These are phyloP conservation scores for Cepphus grylle DNA, from an alignment of 2,113 vertebrate species.

Conservation along the genomic window DNA sequence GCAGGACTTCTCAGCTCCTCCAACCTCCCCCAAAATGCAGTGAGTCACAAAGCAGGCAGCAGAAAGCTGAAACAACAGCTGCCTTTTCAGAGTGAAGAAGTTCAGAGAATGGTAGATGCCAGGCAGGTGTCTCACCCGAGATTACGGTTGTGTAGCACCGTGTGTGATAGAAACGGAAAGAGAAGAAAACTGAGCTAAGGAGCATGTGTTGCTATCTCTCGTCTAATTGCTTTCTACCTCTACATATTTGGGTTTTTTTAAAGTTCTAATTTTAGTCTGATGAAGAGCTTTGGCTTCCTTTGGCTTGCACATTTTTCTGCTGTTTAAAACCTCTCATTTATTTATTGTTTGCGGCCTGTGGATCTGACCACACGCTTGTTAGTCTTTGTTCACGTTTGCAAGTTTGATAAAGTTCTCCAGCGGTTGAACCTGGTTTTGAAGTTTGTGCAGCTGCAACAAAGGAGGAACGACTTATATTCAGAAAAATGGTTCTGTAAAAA, in stretches of 20 bases:
- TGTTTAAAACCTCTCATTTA: neutral
- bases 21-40: neutral
- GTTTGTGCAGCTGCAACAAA: neutral
- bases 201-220: neutral
- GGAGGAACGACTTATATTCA: neutral
- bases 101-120: neutral
- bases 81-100: neutral
- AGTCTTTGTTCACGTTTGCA: neutral
- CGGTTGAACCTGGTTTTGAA: neutral
- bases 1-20: neutral
- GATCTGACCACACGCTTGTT: neutral
- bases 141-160: neutral
- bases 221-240: neutral
- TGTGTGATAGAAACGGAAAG: neutral
- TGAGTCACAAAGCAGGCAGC: neutral
- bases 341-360: neutral
- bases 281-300: neutral
- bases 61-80: neutral
- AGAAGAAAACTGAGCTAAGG: neutral
- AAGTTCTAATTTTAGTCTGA: neutral
- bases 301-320: neutral
- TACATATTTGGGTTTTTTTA: neutral
- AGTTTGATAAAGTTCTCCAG: neutral
- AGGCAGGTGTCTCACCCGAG: neutral
- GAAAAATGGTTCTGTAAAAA: neutral